Conservation (phyloP, 2,113 vertebrate genomes). For the Sporophila hypoxantha region DNA sequence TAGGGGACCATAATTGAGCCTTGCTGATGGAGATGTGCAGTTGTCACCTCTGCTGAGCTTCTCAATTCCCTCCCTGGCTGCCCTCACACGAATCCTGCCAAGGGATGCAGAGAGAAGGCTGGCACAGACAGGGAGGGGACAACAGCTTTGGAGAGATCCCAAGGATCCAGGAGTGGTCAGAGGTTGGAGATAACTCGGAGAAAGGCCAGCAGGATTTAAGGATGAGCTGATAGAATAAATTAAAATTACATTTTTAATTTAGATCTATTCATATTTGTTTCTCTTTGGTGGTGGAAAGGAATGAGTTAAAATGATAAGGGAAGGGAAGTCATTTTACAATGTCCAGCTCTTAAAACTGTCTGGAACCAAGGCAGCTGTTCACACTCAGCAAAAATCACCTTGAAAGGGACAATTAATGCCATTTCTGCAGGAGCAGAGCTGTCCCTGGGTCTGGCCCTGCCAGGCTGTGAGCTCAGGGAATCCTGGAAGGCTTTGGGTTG, state of each 20-base stretch:
- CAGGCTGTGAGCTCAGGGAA: not conserved
- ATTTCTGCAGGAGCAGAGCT: not conserved
- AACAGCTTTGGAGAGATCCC: not conserved
- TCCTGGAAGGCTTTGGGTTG: not conserved
- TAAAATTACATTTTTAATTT: not conserved
- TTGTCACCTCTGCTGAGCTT: not conserved
- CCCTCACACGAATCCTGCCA: rapidly evolving
- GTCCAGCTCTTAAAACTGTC: not conserved
- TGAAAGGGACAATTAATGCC: not conserved
- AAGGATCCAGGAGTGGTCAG: not conserved
- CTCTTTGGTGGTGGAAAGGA: not conserved
- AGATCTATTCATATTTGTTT: not conserved
- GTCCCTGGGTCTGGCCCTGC: not conserved
- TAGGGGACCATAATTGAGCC: not conserved
- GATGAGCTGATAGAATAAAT: not conserved
- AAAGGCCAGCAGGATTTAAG: not conserved
- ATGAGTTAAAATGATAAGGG: not conserved
- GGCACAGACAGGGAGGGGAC: not conserved
- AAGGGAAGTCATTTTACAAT: not conserved
- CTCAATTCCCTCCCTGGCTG: not conserved
- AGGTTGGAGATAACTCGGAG: not conserved
- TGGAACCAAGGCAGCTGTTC: not conserved
- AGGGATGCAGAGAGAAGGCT: not conserved
- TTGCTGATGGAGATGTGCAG: not conserved
- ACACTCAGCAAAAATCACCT: not conserved